Percentiles rank a stretch among this genome's conserved stretches.
These are phyloP conservation scores for Amblyopsis hoosieri DNA, from an alignment of 2,797 vertebrate genomes.

Conservation along the genomic window DNA sequence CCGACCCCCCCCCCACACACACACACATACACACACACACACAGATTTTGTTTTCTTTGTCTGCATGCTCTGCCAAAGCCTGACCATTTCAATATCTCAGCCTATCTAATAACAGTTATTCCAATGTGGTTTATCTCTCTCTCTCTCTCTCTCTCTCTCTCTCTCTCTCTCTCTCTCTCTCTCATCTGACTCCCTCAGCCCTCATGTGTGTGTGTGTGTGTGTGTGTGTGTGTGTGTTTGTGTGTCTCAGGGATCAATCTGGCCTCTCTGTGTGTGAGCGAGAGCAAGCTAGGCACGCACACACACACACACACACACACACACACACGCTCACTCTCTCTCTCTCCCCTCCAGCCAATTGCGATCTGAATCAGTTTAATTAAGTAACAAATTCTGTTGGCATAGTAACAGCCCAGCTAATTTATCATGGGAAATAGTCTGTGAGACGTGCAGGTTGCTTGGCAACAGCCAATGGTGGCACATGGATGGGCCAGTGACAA, in stretches of 20 bases:
- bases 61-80: slow-evolving; percentile 41
- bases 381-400: slow-evolving; percentile 96
- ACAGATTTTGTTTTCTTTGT: slow-evolving; percentile 43
- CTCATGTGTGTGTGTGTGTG: slow-evolving; percentile 1
- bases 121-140: slow-evolving; percentile 54
- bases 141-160: slow-evolving; percentile 32
- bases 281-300: not conserved
- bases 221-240: slow-evolving; percentile 1
- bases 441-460: slow-evolving; percentile 89
- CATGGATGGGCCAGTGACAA: slow-evolving; percentile 82
- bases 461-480: slow-evolving; percentile 88
- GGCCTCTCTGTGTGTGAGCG: slow-evolving; percentile 8
- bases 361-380: slow-evolving; percentile 92
- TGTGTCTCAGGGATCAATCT: slow-evolving; percentile 16
- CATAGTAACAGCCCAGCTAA: slow-evolving; percentile 93
- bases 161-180: not conserved
- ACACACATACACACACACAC: slow-evolving; percentile 4
- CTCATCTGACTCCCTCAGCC: too few species aligned
- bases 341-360: slow-evolving; percentile 82
- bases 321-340: slow-evolving; percentile 56
- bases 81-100: slow-evolving; percentile 73
- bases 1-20: not conserved
- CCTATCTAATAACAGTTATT: slow-evolving; percentile 69
- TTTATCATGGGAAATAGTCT: slow-evolving; percentile 91
- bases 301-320: slow-evolving; percentile 24